Base-by-base conservation (phyloP, 2,113 vertebrate genomes). In the Dasyurus viverrinus region DNA sequence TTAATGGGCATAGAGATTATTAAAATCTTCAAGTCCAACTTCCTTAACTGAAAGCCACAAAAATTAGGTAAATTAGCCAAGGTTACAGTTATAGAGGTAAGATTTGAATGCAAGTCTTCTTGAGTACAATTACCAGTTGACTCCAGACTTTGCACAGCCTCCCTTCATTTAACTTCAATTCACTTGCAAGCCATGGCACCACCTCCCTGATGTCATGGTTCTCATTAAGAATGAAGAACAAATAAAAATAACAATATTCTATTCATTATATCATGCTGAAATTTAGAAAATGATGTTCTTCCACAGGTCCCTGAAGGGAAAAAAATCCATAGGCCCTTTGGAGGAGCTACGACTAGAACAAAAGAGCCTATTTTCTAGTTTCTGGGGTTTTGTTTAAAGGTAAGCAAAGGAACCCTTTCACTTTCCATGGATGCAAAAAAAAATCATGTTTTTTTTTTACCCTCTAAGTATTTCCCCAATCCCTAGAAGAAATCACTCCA, bases 371-470 rank as follows among this genome's bases (percentile, higher is more conserved):
- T 42, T 76, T 16, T 76, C 36, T 11, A 22, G n/a, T 42, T 16
- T n/a, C n/a, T 7, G 36, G 7, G 19, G 68, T 52, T 52, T 52
- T 52, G 48, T 52, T 52, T 52, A 22, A 42, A 22, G 68, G 36
- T 76, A 76, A 6, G 6, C 36, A 76, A 22, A n/a, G 2, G 68
- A 42, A n/a, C 16, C 16, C 4, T 84, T 84, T 84, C 68, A 84
- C 68, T 8, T 1, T 84, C 68, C n/a, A 84, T 23, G 19, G 30
- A n/a, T n/a, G 36, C 30, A 84, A 84, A 42, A 84, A 9, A 12
- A 68, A 36, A 42, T 42, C 0, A 42, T 84, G 0, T 19, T 42
- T 0, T 19, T 42, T 0, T 76, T 76, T n/a, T 23, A 2, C 54
- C 36, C 14, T 76, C 1, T 42, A 84, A 19, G 2, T 42, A 84